Base-by-base conservation (phyloP, 2,888 invertebrate species). In the Thymelicus sylvestris region DNA sequence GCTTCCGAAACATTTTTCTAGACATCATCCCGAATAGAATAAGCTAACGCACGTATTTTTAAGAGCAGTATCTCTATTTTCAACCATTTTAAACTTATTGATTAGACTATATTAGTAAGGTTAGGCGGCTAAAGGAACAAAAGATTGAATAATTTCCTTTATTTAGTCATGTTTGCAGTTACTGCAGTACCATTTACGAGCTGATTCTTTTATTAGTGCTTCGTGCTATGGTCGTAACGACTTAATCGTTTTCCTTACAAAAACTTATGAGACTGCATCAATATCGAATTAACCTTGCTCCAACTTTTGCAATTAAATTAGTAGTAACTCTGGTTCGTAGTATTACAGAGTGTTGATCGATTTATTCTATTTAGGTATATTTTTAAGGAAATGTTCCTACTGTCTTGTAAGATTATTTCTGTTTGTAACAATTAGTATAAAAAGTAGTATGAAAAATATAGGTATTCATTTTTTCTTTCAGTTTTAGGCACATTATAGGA, bases 281-380 rank as follows among this genome's bases (percentile, higher is more conserved):
- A 77, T 72, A 78, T 78, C 63, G 72, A 78, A 79, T 81, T 80
- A 80, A 81, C 83, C 81, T 83, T 83, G 78, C 81, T 81, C 81
- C 81, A 79, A 65, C 71, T 73, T 72, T 74, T 73, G 74, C 74
- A 76, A 77, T 77, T 79, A 80, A 76, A 74, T 67, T 75, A 52
- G 19, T 19, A 15, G 66, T 62, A 66, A 44, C 59, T 62, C 55
- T 10, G n/a, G 48, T 52, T 19, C 19, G 19, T 19, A 52, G 19
- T 15, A 15, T 52, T 52, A 52, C 15, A 1, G 15, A 52, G 52
- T 13, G 7, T 13, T 6, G 19, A 19, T 7, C 15, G 12, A 41
- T 60, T 24, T 60, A 6, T 31, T 57, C 31, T 64, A 65, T 31
- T 0, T 5, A 31, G 31, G 31, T 31, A 31, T 3, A 31, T 31